phyloP scores from a whole-genome alignment of 2,797 vertebrate genomes.

The Liparis tanakae region DNA sequence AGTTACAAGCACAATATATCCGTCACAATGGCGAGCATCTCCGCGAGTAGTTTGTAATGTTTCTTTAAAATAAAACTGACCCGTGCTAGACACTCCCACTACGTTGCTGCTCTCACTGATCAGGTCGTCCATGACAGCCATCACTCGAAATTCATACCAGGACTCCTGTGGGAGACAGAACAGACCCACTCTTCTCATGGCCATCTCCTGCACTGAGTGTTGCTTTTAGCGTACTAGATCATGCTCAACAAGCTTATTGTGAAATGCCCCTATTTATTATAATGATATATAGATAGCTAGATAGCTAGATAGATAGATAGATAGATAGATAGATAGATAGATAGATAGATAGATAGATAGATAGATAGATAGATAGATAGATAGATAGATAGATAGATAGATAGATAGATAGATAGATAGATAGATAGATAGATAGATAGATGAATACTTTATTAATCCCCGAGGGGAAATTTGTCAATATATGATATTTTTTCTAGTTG shows the following conservation, averaged over 20 bases:
- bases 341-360: too few species aligned
- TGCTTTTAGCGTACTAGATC: not conserved
- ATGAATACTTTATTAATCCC: too few species aligned
- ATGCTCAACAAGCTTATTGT: not conserved
- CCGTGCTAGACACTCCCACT: constrained; percentile 98
- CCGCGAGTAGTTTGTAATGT: not conserved
- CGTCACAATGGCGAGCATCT: not conserved
- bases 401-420: too few species aligned
- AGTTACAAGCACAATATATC: constrained; percentile 2
- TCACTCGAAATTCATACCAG: constrained; percentile 98
- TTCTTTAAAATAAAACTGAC: constrained; percentile 73
- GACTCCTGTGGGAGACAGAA: constrained; percentile 86
- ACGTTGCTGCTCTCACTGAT: constrained; percentile 99
- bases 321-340: too few species aligned
- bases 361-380: too few species aligned
- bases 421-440: too few species aligned
- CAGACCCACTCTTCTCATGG: constrained; percentile 13
- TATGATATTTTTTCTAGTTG: not conserved
- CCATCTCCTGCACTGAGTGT: not conserved
- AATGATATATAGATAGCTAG: not conserved
- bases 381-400: too few species aligned
- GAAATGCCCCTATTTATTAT: not conserved
- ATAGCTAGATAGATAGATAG: too few species aligned
- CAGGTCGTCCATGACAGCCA: constrained; percentile 99
- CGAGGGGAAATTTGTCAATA: too few species aligned